Percentiles rank a stretch among this genome's conserved stretches.
Evolutionary conservation across 92 coral and sea anemone species (phyloP).

Genomic region (Bergia sp.): DNA sequence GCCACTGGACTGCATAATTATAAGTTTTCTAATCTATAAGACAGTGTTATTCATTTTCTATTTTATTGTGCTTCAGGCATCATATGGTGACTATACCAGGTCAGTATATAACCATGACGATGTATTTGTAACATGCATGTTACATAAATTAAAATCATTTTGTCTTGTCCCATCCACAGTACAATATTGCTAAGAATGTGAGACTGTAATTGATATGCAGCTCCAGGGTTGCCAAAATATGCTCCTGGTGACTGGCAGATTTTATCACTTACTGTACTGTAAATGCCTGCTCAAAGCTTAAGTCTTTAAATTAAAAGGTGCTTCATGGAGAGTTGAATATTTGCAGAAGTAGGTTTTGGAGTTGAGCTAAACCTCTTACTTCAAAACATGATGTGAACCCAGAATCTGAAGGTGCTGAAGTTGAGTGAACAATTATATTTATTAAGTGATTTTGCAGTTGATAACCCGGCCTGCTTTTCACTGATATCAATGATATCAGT

Average conservation of each 20-base stretch:
- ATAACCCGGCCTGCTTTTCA: not conserved
- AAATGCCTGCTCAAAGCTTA: too few species aligned
- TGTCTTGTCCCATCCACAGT: not conserved
- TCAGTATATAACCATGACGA: constrained; percentile 6
- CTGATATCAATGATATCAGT: not conserved
- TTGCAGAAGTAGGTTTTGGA: too few species aligned
- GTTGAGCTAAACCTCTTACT: too few species aligned
- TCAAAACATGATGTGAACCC: too few species aligned
- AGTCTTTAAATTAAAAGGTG: too few species aligned
- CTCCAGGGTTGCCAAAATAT: too few species aligned
- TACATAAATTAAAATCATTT: too few species aligned
- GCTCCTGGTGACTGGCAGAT: too few species aligned
- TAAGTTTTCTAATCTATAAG: not conserved
- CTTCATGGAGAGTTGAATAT: too few species aligned
- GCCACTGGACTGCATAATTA: not conserved
- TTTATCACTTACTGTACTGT: too few species aligned
- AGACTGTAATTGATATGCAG: not conserved
- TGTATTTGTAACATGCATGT: too few species aligned
- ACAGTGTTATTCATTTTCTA: not conserved
- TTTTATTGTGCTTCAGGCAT: constrained; percentile 41
- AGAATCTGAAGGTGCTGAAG: not conserved
- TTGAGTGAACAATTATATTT: not conserved
- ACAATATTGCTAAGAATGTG: too few species aligned
- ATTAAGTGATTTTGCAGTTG: not conserved
- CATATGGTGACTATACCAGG: constrained; percentile 59